Evolutionary conservation across 92 coral and sea anemone species (phyloP).

Genomic region (Parazoanthus atlanticus): DNA sequence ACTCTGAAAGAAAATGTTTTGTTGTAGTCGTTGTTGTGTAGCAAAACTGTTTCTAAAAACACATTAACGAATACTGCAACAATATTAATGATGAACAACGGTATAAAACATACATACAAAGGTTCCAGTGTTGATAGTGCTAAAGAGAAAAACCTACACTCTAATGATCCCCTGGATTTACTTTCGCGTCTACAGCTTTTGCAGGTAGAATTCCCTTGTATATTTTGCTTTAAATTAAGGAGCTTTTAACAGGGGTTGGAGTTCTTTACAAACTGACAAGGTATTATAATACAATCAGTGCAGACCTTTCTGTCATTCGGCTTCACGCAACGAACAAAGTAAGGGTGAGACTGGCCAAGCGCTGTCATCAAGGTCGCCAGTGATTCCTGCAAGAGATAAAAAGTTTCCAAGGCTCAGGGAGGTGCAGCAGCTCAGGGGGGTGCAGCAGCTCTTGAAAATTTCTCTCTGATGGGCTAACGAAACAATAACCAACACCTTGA

Average conservation of each 20-base stretch:
- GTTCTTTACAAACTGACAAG: neutral
- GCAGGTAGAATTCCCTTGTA: no score
- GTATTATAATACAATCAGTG: neutral
- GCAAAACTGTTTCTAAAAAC: no score
- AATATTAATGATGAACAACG: no score
- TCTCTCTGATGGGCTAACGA: neutral
- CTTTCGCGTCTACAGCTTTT: neutral
- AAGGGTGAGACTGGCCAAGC: constrained; percentile 92
- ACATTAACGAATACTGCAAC: no score
- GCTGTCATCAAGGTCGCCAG: constrained; percentile 88
- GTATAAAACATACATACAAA: no score
- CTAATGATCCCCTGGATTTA: neutral
- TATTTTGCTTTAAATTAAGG: neutral
- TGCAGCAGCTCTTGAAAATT: neutral
- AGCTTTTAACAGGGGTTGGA: neutral
- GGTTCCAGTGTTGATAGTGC: no score
- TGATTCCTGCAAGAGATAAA: constrained; percentile 67
- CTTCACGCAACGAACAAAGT: constrained; percentile 92
- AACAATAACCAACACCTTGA: no score
- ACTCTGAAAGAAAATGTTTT: no score
- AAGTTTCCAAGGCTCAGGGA: neutral
- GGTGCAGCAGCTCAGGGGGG: no score
- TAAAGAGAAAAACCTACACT: no score
- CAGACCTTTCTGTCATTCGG: constrained; percentile 92
- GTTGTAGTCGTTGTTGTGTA: no score